These are phyloP conservation scores for Regulus satrapa DNA, from an alignment of 2,113 vertebrate genomes.

Conservation along the genomic window DNA sequence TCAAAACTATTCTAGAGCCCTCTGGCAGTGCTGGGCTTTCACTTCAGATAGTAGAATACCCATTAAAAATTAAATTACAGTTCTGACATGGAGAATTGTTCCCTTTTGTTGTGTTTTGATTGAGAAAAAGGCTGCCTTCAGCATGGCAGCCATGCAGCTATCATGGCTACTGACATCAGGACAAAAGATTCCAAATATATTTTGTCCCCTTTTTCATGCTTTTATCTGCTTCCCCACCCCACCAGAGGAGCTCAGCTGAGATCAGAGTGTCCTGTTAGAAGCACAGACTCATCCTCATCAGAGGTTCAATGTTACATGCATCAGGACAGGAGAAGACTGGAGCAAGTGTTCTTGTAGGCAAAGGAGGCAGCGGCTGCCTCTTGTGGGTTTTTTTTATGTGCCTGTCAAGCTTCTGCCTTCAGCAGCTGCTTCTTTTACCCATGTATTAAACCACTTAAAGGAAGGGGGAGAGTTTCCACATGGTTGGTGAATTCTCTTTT, in stretches of 20 bases:
- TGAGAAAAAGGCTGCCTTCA: background rate
- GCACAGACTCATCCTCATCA: background rate
- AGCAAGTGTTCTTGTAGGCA: background rate
- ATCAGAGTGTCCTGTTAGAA: accelerated
- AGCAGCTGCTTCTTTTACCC: background rate
- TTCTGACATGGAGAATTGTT: background rate
- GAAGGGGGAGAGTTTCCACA: background rate
- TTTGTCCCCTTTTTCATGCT: background rate
- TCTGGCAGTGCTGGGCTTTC: background rate
- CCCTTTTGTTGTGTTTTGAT: background rate
- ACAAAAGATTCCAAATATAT: background rate
- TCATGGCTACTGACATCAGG: background rate
- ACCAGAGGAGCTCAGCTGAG: background rate
- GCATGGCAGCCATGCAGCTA: accelerated
- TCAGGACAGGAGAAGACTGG: background rate
- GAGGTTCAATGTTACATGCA: background rate
- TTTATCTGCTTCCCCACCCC: background rate
- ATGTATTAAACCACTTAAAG: background rate
- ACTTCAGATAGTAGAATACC: background rate
- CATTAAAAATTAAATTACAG: background rate
- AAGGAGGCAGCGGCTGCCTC: background rate
- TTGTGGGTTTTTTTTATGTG: background rate
- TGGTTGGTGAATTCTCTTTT: background rate
- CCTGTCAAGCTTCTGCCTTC: background rate
- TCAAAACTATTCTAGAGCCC: background rate